Percentiles rank a stretch among this genome's conserved stretches.
Evolutionary conservation across 2,888 invertebrate genomes (phyloP).

Genomic region (Philhelius pedissequus): DNA sequence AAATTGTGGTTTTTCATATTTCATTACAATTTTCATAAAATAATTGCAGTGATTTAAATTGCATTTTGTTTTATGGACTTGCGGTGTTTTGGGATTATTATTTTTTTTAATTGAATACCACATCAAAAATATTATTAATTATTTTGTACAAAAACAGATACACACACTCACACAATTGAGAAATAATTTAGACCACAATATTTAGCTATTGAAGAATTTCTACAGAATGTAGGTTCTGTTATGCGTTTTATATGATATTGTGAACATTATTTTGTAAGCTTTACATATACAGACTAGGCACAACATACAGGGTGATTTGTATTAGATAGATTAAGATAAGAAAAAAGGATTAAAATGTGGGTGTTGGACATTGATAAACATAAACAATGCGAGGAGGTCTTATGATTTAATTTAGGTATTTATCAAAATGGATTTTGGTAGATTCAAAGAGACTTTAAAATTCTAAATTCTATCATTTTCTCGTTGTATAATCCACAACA

Average conservation of each 20-base stretch:
- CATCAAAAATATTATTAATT: constrained; percentile 1
- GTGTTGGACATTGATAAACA: too few species aligned
- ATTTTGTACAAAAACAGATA: not conserved
- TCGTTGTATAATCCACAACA: too few species aligned
- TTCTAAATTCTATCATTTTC: too few species aligned
- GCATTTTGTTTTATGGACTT: constrained; percentile 1
- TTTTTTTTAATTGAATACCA: not conserved
- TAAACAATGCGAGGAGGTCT: too few species aligned
- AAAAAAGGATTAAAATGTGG: too few species aligned
- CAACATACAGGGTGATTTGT: too few species aligned
- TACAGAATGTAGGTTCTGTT: too few species aligned
- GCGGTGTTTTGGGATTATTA: not conserved
- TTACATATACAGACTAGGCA: too few species aligned
- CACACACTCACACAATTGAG: not conserved
- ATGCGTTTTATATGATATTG: not conserved
- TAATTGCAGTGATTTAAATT: not conserved
- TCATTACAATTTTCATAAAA: constrained; percentile 4
- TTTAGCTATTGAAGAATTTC: not conserved
- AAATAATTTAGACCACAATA: not conserved
- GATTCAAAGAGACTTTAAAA: too few species aligned
- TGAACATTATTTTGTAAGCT: not conserved
- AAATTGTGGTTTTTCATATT: not conserved
- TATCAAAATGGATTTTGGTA: too few species aligned
- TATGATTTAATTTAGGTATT: too few species aligned
- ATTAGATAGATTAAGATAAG: too few species aligned